Evolutionary conservation across 2,113 vertebrate species (phyloP).

Genomic region (Pristiophorus japonicus): DNA sequence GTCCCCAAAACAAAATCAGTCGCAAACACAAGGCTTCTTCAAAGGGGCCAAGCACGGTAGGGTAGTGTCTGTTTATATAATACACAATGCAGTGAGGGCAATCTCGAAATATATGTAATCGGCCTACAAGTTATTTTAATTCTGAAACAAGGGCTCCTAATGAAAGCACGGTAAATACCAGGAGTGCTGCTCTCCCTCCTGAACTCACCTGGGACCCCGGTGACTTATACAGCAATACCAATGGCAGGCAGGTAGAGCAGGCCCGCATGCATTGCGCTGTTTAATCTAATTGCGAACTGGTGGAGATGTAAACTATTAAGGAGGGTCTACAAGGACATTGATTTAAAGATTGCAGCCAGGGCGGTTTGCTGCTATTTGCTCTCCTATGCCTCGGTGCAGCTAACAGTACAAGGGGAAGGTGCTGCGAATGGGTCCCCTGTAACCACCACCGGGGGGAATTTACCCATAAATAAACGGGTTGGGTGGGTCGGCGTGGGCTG

Average conservation of each 20-base stretch:
- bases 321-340: not conserved
- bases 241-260: not conserved
- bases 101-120: not conserved
- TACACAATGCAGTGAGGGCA: not conserved
- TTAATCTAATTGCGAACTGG: constrained; percentile 26
- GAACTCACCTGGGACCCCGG: not conserved
- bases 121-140: not conserved
- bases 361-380: not conserved
- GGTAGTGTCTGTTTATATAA: not conserved
- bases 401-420: not conserved
- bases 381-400: not conserved
- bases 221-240: not conserved
- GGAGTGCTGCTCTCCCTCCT: not conserved
- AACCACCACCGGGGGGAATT: not conserved
- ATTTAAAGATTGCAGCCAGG: constrained; percentile 20
- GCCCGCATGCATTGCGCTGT: not conserved
- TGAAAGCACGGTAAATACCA: not conserved
- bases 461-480: not conserved
- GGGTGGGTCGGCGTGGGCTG: not conserved
- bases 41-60: not conserved
- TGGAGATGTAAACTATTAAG: constrained; percentile 10
- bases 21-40: not conserved
- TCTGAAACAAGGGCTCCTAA: not conserved
- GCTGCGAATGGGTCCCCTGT: not conserved
- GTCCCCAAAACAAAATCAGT: not conserved